phyloP scores from a whole-genome alignment of 2,113 vertebrate species.

The Gracilinanus agilis region DNA sequence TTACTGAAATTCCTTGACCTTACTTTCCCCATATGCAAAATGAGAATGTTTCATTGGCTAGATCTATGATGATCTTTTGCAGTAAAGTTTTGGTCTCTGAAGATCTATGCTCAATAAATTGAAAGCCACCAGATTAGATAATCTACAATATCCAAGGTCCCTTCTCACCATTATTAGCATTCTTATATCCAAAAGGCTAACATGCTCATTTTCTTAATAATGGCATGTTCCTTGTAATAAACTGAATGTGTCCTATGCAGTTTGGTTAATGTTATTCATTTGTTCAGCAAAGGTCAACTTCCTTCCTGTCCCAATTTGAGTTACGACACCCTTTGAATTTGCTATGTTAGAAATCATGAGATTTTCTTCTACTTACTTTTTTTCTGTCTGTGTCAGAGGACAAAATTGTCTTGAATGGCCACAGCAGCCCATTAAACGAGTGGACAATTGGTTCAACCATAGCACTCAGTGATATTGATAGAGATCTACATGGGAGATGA shows the following conservation, averaged over 20 bases:
- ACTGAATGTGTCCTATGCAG: background rate
- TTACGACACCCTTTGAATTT: background rate
- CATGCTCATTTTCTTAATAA: background rate
- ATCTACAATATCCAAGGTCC: background rate
- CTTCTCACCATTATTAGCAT: background rate
- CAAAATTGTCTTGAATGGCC: background rate
- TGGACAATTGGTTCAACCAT: conserved; percentile 12
- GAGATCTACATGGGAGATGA: background rate
- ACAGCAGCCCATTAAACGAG: background rate
- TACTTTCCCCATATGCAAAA: background rate
- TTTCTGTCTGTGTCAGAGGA: background rate
- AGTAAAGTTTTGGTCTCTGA: background rate
- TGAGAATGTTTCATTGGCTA: background rate
- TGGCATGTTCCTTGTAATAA: background rate
- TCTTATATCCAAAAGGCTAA: background rate
- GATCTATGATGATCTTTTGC: background rate
- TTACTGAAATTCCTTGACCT: background rate
- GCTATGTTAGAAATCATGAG: background rate
- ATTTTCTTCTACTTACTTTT: background rate
- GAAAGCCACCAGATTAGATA: background rate
- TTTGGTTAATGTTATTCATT: background rate
- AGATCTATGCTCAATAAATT: background rate
- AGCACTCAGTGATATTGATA: background rate
- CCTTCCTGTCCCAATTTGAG: background rate
- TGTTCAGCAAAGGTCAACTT: rapidly evolving